Percentiles rank a stretch among this genome's conserved stretches.
Evolutionary conservation across 2,888 invertebrate genomes (phyloP).

Genomic region (Agonopterix subpropinquella): DNA sequence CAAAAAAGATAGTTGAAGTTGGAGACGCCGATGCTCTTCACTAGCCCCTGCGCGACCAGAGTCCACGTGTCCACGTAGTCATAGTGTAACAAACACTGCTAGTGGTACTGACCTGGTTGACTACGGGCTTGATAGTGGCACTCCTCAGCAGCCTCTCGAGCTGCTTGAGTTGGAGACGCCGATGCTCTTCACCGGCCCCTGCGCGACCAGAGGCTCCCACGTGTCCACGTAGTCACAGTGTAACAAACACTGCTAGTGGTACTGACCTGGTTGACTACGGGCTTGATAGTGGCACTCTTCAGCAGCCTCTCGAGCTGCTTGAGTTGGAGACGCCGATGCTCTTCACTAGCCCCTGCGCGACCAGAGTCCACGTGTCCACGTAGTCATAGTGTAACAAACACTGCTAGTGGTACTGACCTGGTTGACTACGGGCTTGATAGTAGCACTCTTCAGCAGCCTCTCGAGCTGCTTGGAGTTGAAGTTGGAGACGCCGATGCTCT

Average conservation of each 20-base stretch:
- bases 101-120: conserved; percentile 76
- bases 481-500: conserved; percentile 86
- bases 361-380: conserved; percentile 82
- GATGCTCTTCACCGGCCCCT: conserved; percentile 81
- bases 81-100: conserved; percentile 79
- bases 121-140: conserved; percentile 78
- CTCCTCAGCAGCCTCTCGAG: conserved; percentile 77
- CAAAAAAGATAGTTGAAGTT: conserved; percentile 93
- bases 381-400: conserved; percentile 85
- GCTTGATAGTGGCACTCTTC: conserved; percentile 75
- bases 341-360: conserved; percentile 78
- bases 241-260: too few relatives aligned
- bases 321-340: conserved; percentile 87
- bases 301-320: conserved; percentile 82
- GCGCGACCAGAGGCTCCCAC: conserved; percentile 81
- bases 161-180: conserved; percentile 87
- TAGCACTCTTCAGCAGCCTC: conserved; percentile 76
- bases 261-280: conserved; percentile 79
- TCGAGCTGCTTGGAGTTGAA: conserved; percentile 85
- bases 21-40: conserved; percentile 83
- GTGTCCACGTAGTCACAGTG: conserved; percentile 86
- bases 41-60: conserved; percentile 78
- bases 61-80: conserved; percentile 86
- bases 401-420: conserved; percentile 76
- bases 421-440: conserved; percentile 78